phyloP scores from a whole-genome alignment of 2,888 invertebrate species.

The Tillus elongatus region DNA sequence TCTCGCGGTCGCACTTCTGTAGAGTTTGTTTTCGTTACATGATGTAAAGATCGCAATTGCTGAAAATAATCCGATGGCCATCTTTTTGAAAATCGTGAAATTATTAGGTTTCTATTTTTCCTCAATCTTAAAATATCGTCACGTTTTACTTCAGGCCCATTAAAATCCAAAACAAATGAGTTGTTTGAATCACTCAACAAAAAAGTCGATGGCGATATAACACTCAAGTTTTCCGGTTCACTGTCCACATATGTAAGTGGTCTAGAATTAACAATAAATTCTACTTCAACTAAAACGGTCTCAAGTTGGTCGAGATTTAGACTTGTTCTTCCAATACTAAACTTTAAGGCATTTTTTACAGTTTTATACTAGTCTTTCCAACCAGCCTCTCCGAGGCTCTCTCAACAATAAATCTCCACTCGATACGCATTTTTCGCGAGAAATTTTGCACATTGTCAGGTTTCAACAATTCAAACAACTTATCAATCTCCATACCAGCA shows the following conservation, averaged over 20 bases:
- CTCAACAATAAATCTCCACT: conserved; percentile 16
- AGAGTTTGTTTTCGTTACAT: background rate
- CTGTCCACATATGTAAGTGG: conserved; percentile 7
- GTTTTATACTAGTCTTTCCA: too few species aligned
- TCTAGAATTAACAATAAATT: conserved; percentile 9
- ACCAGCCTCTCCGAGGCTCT: conserved; percentile 7
- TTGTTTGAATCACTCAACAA: conserved; percentile 4
- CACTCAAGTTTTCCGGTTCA: conserved; percentile 1
- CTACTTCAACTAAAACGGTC: conserved; percentile 11
- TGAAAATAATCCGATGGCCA: conserved; percentile 9
- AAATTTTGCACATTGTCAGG: conserved; percentile 5
- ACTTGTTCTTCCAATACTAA: conserved; percentile 5
- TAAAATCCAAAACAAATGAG: conserved; percentile 4
- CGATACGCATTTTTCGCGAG: conserved; percentile 5
- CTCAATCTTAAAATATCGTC: conserved; percentile 5
- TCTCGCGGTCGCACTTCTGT: background rate
- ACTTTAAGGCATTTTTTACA: background rate
- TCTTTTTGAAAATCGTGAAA: conserved; percentile 6
- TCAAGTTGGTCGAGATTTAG: conserved; percentile 7
- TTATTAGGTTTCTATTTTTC: conserved; percentile 3
- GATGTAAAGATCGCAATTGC: conserved; percentile 8
- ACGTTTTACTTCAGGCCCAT: background rate
- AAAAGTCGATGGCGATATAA: conserved; percentile 7
- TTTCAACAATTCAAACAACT: conserved; percentile 5
- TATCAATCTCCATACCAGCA: conserved; percentile 9